A percentile compares a stretch with the other conserved stretches of the same genome.
Evolutionary conservation across 2,113 vertebrate genomes (phyloP).

Genomic region (Chlamydotis undulata): DNA sequence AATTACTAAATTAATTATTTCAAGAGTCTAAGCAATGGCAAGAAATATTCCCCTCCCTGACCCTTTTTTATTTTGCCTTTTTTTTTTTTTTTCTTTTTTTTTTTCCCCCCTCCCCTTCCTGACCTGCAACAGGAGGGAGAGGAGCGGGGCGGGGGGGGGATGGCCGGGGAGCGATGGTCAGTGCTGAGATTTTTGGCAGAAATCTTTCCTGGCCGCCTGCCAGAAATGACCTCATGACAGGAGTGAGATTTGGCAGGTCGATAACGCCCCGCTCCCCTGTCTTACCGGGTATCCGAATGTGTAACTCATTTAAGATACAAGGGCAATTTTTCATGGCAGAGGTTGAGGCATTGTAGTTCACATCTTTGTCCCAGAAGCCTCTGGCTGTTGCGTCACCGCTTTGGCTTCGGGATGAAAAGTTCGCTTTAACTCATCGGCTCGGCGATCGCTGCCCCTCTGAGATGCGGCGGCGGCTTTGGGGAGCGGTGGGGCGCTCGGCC

Average conservation of each 20-base stretch:
- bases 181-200: slow-evolving; percentile 6
- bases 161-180: background rate
- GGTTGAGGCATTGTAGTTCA: slow-evolving; percentile 6
- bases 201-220: background rate
- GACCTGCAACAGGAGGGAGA: background rate
- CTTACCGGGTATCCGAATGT: slow-evolving; percentile 30
- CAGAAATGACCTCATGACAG: slow-evolving; percentile 68
- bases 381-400: background rate
- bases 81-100: background rate
- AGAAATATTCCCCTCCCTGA: background rate
- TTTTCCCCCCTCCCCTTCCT: background rate
- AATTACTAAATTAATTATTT: background rate
- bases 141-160: background rate
- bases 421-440: background rate
- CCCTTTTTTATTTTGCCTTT: background rate
- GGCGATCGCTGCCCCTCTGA: background rate
- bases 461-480: background rate
- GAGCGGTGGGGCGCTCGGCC: accelerated
- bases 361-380: slow-evolving; percentile 50
- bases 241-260: slow-evolving; percentile 61
- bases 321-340: slow-evolving; percentile 36
- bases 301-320: slow-evolving; percentile 29
- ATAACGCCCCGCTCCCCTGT: background rate
- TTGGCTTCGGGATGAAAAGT: background rate
- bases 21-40: accelerated